These are phyloP conservation scores for Tigriopus californicus DNA, from an alignment of 2,888 invertebrate species.

Conservation along the genomic window DNA sequence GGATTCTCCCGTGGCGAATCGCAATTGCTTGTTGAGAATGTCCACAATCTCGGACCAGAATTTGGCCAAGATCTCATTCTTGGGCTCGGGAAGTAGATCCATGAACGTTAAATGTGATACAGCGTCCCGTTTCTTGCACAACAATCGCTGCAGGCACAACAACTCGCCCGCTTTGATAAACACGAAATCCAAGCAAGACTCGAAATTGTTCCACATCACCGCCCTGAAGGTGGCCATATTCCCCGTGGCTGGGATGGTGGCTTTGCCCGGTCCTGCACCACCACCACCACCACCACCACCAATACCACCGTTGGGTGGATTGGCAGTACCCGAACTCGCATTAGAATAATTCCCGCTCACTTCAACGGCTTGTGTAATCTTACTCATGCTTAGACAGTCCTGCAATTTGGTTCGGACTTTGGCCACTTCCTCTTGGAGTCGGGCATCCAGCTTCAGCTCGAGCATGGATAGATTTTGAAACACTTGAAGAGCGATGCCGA, in stretches of 20 bases:
- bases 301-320: no score
- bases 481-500: conserved; percentile 42
- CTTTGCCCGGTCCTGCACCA: conserved; percentile 20
- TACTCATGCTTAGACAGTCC: neutral
- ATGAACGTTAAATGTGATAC: conserved; percentile 35
- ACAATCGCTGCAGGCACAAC: conserved; percentile 30
- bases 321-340: no score
- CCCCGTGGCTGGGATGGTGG: conserved; percentile 37
- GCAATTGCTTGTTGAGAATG: conserved; percentile 31
- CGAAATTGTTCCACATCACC: conserved; percentile 70
- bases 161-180: conserved; percentile 21
- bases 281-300: conserved; percentile 17
- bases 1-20: conserved; percentile 31
- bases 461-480: conserved; percentile 36
- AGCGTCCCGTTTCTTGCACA: conserved; percentile 34
- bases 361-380: neutral
- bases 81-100: conserved; percentile 26
- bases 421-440: conserved; percentile 26
- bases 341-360: neutral
- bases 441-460: neutral
- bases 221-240: conserved; percentile 40
- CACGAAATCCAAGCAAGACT: conserved; percentile 54
- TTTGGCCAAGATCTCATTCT: conserved; percentile 17
- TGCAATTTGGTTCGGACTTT: conserved; percentile 31
- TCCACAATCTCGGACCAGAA: conserved; percentile 41